Conservation (phyloP, 2,888 invertebrate genomes). For the Harpagoxenus sublaevis region DNA sequence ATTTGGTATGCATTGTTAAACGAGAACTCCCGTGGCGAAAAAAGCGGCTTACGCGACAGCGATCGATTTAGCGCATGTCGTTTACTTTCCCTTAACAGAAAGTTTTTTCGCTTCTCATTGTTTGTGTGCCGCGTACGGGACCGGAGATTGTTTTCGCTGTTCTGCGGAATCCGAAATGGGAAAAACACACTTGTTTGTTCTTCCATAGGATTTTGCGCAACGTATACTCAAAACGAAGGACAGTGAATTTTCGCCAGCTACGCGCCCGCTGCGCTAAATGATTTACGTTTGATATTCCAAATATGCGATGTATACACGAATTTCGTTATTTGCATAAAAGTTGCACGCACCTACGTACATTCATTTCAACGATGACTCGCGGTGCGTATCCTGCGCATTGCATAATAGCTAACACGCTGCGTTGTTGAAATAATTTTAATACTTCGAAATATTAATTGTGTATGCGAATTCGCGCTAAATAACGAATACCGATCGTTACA, state of each 20-base stretch:
- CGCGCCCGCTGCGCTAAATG: neutral
- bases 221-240: constrained; percentile 14
- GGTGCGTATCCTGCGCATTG: neutral
- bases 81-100: constrained; percentile 69
- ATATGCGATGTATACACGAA: neutral
- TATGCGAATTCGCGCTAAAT: neutral
- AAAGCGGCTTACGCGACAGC: constrained; percentile 68
- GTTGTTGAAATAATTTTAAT: constrained; percentile 37
- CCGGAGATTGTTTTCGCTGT: constrained; percentile 47
- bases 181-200: constrained; percentile 59
- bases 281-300: constrained; percentile 19
- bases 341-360: neutral
- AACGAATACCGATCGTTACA: neutral
- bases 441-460: neutral
- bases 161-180: constrained; percentile 33
- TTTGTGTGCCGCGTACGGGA: constrained; percentile 34
- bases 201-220: constrained; percentile 36
- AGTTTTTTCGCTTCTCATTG: constrained; percentile 67
- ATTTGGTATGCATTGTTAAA: constrained; percentile 61
- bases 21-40: constrained; percentile 59
- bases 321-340: constrained; percentile 30
- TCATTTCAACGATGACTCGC: constrained; percentile 19
- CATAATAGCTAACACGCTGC: neutral
- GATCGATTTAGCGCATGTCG: constrained; percentile 62
- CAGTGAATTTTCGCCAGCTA: neutral